A percentile compares a stretch with the other conserved stretches of the same genome.
phyloP scores from a whole-genome alignment of 2,888 invertebrate species.

The Thelaira solivaga region DNA sequence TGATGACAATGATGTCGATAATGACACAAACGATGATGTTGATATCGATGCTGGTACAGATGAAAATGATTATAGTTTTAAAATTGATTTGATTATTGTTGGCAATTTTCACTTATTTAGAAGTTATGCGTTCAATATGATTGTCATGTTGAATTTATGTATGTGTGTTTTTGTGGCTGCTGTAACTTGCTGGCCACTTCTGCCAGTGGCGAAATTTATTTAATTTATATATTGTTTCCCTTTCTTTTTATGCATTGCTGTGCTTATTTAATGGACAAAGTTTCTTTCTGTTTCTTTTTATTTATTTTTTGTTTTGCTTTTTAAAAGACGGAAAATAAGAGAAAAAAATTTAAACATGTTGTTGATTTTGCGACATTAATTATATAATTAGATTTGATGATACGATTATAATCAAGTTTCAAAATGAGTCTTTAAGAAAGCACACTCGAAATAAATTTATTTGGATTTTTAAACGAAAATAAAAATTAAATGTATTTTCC shows the following conservation, averaged over 20 bases:
- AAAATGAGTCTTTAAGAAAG: too few relatives aligned
- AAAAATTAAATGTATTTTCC: too few relatives aligned
- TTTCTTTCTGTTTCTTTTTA: neutral
- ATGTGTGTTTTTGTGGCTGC: slow-evolving; percentile 7
- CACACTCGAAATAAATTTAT: too few relatives aligned
- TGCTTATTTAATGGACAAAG: neutral
- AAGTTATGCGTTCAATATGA: slow-evolving; percentile 40
- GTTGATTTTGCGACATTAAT: slow-evolving; percentile 39
- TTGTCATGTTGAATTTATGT: slow-evolving; percentile 30
- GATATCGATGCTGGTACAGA: slow-evolving; percentile 11
- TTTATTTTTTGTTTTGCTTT: neutral
- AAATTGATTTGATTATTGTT: slow-evolving; percentile 50
- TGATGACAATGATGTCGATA: slow-evolving; percentile 10
- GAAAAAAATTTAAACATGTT: slow-evolving; percentile 25
- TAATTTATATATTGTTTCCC: neutral
- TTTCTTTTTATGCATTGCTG: neutral
- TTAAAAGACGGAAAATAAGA: neutral
- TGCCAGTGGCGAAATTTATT: slow-evolving; percentile 30
- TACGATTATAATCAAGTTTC: too few relatives aligned
- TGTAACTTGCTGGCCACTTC: neutral
- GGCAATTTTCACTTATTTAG: slow-evolving; percentile 54
- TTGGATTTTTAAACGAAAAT: too few relatives aligned
- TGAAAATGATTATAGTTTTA: slow-evolving; percentile 39
- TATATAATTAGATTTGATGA: slow-evolving; percentile 48
- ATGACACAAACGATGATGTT: neutral